Base-by-base conservation (phyloP, 2,113 vertebrate genomes). In the Callipepla californica region DNA sequence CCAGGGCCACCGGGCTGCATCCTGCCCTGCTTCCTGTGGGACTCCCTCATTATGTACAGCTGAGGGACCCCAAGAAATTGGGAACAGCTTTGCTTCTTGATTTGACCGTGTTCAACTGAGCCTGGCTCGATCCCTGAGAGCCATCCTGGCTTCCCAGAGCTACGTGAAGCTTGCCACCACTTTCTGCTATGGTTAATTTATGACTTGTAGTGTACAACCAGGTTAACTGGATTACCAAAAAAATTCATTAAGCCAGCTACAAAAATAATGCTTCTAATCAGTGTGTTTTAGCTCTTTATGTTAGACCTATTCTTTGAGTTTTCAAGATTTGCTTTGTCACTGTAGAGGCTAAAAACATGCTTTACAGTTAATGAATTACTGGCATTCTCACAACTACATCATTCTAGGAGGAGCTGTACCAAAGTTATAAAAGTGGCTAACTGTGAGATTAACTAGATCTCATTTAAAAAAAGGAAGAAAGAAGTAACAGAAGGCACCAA, bases 361-460 rank as follows among this genome's bases (percentile, higher is more conserved):
- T 92, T 89, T 82, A 79, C 8, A 81, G 53, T 91, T 58, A 79
- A 81, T 89, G n/a, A 89, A 93, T 93, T 23, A 45, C 40, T 82
- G 62, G 76, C 79, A 85, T 81, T 80, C 58, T 89, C 63, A 66
- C 21, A 66, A 82, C 58, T 34, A 68, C 18, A 53, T 26, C 3
- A 8, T 6, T 83, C 15, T 45, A 80, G 70, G 30, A 83, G 22
- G 53, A 85, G 40, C 23, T 82, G n/a, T 59, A n/a, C 63, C 85
- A 73, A 79, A 91, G 91, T 58, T 76, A 40, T 17, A 44, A 3
- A 83, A 93, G 48, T 58, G n/a, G 36, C 53, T 92, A 91, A 75
- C 22, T 76, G 48, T 50, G 38, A 84, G 17, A 75, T 79, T 89
- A 87, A 87, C 89, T 85, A 85, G 48, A 80, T 69, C 34, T 30